These are phyloP conservation scores for Peromyscus aztecus DNA, from an alignment of 2,797 vertebrate species.

Conservation along the genomic window DNA sequence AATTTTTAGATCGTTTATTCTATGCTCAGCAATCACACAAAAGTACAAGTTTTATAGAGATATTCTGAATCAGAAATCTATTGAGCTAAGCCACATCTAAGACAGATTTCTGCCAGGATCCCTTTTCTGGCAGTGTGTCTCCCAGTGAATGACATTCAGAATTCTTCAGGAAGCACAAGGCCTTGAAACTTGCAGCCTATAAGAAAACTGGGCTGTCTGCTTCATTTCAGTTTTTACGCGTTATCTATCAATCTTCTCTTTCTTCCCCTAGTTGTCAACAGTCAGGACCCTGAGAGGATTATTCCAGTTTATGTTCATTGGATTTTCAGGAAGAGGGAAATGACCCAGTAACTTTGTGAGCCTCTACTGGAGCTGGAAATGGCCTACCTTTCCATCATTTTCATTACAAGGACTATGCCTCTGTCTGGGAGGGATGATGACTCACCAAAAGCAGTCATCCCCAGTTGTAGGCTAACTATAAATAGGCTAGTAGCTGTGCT, in stretches of 20 bases:
- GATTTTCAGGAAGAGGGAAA: slow-evolving; percentile 9
- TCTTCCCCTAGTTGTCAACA: background rate
- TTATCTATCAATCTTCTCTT: background rate
- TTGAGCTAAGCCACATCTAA: background rate
- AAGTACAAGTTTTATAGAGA: slow-evolving; percentile 18
- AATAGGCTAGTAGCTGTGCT: slow-evolving; percentile 42
- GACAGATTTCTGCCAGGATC: slow-evolving; percentile 13
- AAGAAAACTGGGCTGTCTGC: background rate
- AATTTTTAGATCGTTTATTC: background rate
- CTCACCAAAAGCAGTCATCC: slow-evolving; percentile 1
- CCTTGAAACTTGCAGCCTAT: background rate
- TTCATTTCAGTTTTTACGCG: slow-evolving; percentile 19
- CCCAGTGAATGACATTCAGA: slow-evolving; percentile 3
- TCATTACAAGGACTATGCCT: background rate
- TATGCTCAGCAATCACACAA: background rate
- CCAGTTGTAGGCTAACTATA: slow-evolving; percentile 42
- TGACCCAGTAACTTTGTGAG: slow-evolving; percentile 40
- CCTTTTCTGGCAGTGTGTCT: slow-evolving; percentile 38
- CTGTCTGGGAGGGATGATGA: background rate
- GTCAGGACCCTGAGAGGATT: background rate
- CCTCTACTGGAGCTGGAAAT: background rate
- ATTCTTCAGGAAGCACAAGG: slow-evolving; percentile 11
- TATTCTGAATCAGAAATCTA: background rate
- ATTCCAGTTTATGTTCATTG: slow-evolving; percentile 27
- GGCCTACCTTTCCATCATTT: background rate